Conservation (phyloP, 2,797 vertebrate species). For the Toxotes lorentzi region DNA sequence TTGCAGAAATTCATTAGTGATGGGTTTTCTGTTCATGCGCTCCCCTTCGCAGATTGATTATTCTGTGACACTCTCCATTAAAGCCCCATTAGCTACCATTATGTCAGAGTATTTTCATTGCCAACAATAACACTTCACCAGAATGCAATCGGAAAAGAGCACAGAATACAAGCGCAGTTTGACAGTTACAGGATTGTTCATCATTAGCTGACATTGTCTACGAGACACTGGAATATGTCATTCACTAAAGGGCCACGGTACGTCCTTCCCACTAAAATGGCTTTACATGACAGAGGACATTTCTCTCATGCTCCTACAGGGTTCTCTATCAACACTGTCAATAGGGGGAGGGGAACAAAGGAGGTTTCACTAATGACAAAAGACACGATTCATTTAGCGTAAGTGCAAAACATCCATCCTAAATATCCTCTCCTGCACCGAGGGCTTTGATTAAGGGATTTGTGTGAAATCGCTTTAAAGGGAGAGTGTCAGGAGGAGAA, state of each 20-base stretch:
- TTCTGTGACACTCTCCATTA: conserved; percentile 81
- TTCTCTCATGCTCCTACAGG: conserved; percentile 61
- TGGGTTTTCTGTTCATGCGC: conserved; percentile 58
- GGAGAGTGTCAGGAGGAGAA: conserved; percentile 65
- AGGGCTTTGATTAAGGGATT: conserved; percentile 80
- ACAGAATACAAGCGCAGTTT: conserved; percentile 59
- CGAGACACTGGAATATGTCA: conserved; percentile 73
- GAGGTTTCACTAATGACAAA: conserved; percentile 71
- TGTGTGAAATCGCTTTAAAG: conserved; percentile 65
- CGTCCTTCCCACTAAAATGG: conserved; percentile 59
- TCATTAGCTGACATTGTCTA: conserved; percentile 79
- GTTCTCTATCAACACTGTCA: conserved; percentile 69
- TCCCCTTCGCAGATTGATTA: conserved; percentile 75
- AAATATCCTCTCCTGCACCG: conserved; percentile 57
- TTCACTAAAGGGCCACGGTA: conserved; percentile 59
- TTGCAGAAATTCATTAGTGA: conserved; percentile 69
- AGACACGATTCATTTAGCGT: conserved; percentile 73
- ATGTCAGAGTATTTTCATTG: conserved; percentile 75
- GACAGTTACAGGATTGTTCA: conserved; percentile 80
- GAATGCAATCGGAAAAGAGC: conserved; percentile 60
- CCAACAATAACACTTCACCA: conserved; percentile 74
- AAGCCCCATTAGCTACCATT: conserved; percentile 81
- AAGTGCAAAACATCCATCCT: conserved; percentile 79
- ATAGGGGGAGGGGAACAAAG: conserved; percentile 53
- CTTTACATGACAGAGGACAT: conserved; percentile 73